Evolutionary conservation across 2,888 invertebrate genomes (phyloP).

Genomic region (Aromia moschata): DNA sequence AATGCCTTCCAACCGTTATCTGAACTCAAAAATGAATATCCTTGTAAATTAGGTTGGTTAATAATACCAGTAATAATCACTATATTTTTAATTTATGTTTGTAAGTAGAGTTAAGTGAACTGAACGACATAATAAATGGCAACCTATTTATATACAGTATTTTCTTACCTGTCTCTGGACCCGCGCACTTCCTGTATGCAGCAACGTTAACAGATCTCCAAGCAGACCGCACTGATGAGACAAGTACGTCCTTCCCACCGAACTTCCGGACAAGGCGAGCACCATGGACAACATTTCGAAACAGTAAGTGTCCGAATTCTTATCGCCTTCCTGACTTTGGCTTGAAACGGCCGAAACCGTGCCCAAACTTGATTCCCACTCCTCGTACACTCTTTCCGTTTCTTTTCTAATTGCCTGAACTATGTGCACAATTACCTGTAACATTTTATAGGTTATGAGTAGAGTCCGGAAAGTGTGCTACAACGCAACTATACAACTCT

Average conservation of each 20-base stretch:
- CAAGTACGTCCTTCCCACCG: constrained; percentile 88
- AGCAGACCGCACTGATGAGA: constrained; percentile 89
- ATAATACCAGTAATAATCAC: no score
- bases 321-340: constrained; percentile 62
- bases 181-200: constrained; percentile 94
- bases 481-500: no score
- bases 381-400: constrained; percentile 84
- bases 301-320: constrained; percentile 88
- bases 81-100: no score
- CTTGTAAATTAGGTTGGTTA: no score
- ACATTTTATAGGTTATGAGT: no score
- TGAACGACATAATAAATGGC: no score
- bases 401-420: constrained; percentile 92
- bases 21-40: no score
- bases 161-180: constrained; percentile 85
- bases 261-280: constrained; percentile 90
- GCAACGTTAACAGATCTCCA: constrained; percentile 82
- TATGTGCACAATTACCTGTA: constrained; percentile 85
- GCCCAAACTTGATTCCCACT: constrained; percentile 83
- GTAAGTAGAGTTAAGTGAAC: no score
- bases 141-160: no score
- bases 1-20: no score
- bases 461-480: no score
- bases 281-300: constrained; percentile 98
- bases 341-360: constrained; percentile 61